These are phyloP conservation scores for Tanaodytes sp. DNA, from an alignment of 2,888 invertebrate species.

Conservation along the genomic window DNA sequence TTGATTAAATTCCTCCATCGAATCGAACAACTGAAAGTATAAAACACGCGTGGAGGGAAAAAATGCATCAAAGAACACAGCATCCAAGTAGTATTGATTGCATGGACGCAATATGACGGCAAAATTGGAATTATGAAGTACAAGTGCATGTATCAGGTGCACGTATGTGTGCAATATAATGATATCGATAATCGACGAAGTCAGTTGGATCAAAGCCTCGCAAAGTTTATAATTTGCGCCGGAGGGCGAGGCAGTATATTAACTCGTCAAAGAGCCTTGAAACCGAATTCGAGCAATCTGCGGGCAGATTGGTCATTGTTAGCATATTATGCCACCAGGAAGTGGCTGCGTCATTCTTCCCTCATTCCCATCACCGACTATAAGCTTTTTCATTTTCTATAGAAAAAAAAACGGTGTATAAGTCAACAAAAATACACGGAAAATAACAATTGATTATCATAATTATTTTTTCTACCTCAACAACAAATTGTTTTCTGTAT, in stretches of 20 bases:
- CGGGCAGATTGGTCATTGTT: slow-evolving; percentile 51
- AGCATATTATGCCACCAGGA: slow-evolving; percentile 33
- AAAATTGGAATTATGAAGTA: slow-evolving; percentile 43
- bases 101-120: slow-evolving; percentile 8
- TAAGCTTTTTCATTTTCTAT: no score
- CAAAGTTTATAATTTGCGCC: slow-evolving; percentile 61
- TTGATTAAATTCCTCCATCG: no score
- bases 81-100: slow-evolving; percentile 23
- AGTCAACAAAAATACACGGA: no score
- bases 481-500: no score
- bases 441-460: no score
- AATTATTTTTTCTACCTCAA: no score
- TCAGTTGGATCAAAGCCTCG: slow-evolving; percentile 55
- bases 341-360: slow-evolving; percentile 16
- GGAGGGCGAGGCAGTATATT: slow-evolving; percentile 50
- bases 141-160: slow-evolving; percentile 24
- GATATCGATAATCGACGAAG: slow-evolving; percentile 54
- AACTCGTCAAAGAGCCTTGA: slow-evolving; percentile 49
- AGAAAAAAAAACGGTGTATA: no score
- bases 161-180: slow-evolving; percentile 30
- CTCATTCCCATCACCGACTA: no score
- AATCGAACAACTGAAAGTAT: neutral
- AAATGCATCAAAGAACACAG: neutral
- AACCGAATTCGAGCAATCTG: slow-evolving; percentile 52
- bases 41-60: no score